Conservation (phyloP, 2,797 vertebrate species). For the Acipenser transmontanus region DNA sequence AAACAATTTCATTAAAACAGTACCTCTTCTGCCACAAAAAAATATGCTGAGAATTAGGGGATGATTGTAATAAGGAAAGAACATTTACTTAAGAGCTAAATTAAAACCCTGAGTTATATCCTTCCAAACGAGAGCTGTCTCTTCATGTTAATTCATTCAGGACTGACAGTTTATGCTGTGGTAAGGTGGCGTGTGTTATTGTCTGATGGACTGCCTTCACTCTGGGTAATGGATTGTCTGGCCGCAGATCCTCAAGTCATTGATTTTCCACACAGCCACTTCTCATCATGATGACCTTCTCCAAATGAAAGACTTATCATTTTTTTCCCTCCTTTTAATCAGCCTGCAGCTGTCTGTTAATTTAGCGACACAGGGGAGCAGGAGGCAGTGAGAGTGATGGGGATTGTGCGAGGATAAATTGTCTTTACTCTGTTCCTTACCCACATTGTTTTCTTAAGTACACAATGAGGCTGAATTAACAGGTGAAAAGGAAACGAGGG, state of each 20-base stretch:
- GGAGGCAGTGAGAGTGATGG: neutral
- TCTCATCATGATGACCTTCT: constrained; percentile 29
- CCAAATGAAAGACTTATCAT: neutral
- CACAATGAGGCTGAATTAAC: too few species aligned
- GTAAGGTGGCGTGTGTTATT: constrained; percentile 32
- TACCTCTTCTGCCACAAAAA: too few species aligned
- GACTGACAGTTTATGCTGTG: constrained; percentile 39
- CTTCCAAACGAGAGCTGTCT: constrained; percentile 25
- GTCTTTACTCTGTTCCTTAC: too few species aligned
- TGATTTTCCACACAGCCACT: constrained; percentile 29
- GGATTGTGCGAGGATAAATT: neutral
- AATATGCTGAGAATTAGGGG: too few species aligned
- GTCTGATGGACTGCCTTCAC: constrained; percentile 30
- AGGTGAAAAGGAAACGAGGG: too few species aligned
- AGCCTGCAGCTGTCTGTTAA: constrained; percentile 4
- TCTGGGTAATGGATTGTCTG: constrained; percentile 43
- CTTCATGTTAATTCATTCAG: constrained; percentile 45
- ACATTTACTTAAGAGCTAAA: neutral
- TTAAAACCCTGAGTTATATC: neutral
- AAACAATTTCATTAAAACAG: too few species aligned
- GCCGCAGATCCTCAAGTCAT: constrained; percentile 28
- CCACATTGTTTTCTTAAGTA: too few species aligned
- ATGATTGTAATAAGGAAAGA: too few species aligned
- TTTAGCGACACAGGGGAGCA: neutral
- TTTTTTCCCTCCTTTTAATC: neutral